Evolutionary conservation across 1,140 invertebrate genomes (phyloP), one percentile per base, ranked within the genome.

Genomic region (Latrodectus geometricus): DNA sequence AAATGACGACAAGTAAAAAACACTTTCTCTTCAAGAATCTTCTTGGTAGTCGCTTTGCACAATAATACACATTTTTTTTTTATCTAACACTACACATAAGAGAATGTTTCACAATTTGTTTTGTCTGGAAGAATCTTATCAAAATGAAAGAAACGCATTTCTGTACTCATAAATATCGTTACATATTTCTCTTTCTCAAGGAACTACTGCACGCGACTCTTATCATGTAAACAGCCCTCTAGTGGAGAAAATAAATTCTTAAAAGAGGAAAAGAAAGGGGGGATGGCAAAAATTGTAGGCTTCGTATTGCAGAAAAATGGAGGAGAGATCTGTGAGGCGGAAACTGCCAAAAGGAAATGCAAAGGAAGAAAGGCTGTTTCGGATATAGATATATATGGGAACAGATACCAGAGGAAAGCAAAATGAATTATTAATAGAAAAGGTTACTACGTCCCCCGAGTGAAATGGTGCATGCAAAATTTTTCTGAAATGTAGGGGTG

Each of bases 361-460:
- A 61, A 61, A 61, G 17, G 54, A 61, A 17, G 54, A 61, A 61
- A 61, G 54, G 54, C 11, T 61, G 54, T 61, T 61, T 61, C 54
- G 54, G 54, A 61, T 61, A 61, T 61, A 61, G 54, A 61, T 61
- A 61, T 61, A 61, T 61, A 61, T 11, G 54, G 8, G 54, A 61
- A 61, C 54, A 61, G 54, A 61, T 61, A 61, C 54, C 54, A 61
- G 17, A 61, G 54, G 54, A 61, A 61, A 61, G 54, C 54, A 61
- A 61, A 61, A 61, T 61, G 54, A 61, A 61, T 61, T 61, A 61
- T 61, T 61, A 61, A 61, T 61, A 61, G 54, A 61, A 61, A 61
- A 61, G 54, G 54, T 61, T 61, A 61, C 54, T 61, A 61, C 54
- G 54, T 61, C 54, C 54, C 54, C 54, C 8, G 54, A 17, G 54